phyloP scores from a whole-genome alignment of 2,797 vertebrate genomes.

The Lepus townsendii region DNA sequence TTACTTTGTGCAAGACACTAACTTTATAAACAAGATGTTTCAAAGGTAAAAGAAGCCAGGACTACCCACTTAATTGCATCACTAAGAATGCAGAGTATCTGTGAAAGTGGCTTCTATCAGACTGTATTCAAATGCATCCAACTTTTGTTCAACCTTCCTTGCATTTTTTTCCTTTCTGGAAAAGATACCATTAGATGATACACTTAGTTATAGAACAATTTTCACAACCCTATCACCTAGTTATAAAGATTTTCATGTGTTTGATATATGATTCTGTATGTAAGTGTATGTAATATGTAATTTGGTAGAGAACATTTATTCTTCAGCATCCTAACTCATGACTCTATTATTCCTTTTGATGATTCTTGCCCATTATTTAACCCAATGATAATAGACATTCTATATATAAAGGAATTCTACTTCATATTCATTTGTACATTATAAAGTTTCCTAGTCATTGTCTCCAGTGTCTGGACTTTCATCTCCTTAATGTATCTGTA shows the following conservation, averaged over 20 bases:
- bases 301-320: neutral
- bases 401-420: neutral
- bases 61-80: neutral
- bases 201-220: neutral
- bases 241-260: neutral
- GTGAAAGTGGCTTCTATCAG: neutral
- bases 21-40: constrained; percentile 35
- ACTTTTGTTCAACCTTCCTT: neutral
- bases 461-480: neutral
- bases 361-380: neutral
- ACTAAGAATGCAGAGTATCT: neutral
- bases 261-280: neutral
- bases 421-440: neutral
- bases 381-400: neutral
- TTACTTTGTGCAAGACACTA: neutral
- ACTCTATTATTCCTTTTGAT: neutral
- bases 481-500: neutral
- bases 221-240: constrained; percentile 3
- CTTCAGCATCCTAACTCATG: neutral
- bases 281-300: neutral
- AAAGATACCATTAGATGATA: neutral
- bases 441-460: neutral
- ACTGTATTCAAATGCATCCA: neutral
- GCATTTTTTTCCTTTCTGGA: neutral
- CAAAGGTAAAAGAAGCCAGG: neutral